Percentiles rank a stretch among this genome's conserved stretches.
Evolutionary conservation across 2,113 vertebrate genomes (phyloP).

Genomic region (Alethe castanea): DNA sequence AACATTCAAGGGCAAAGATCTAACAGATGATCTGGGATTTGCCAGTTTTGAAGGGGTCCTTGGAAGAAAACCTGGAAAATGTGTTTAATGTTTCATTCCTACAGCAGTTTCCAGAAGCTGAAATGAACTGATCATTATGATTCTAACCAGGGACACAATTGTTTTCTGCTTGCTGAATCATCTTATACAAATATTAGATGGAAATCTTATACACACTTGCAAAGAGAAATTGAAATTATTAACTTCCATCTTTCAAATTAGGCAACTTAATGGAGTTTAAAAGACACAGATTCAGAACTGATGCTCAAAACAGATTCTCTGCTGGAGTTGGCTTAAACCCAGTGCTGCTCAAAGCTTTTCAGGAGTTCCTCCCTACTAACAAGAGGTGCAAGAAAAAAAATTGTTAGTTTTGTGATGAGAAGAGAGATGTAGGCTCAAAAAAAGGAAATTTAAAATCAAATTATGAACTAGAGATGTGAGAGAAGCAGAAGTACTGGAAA

Average conservation of each 20-base stretch:
- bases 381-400: neutral
- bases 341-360: neutral
- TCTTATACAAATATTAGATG: neutral
- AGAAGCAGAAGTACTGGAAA: neutral
- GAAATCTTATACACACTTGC: neutral
- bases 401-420: neutral
- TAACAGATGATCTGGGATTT: neutral
- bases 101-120: neutral
- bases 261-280: neutral
- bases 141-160: neutral
- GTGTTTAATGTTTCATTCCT: neutral
- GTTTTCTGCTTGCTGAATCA: neutral
- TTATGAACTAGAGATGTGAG: neutral
- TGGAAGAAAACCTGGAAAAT: neutral
- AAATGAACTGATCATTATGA: neutral
- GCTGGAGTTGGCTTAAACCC: neutral
- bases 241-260: neutral
- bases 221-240: neutral
- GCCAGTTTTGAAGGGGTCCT: neutral
- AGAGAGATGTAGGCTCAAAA: neutral
- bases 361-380: neutral
- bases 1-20: neutral
- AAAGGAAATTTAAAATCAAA: neutral
- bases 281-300: neutral
- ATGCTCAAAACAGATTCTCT: neutral